Evolutionary conservation across 2,797 vertebrate genomes (phyloP).

Genomic region (Anguilla anguilla): DNA sequence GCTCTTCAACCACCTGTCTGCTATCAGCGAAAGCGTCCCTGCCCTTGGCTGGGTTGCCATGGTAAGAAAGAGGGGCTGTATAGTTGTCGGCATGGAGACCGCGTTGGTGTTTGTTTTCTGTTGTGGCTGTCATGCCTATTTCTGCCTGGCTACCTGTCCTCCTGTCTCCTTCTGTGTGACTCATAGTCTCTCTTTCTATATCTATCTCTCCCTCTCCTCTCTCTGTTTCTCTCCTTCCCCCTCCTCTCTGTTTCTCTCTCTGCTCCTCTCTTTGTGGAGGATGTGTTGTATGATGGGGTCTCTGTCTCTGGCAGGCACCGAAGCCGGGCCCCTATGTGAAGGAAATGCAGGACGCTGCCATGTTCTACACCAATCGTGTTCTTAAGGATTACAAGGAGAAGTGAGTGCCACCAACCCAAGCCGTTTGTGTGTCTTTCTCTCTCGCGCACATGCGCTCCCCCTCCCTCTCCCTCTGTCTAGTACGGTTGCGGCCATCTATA

Average conservation of each 20-base stretch:
- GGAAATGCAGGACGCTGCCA: slow-evolving; percentile 94
- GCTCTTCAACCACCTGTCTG: slow-evolving; percentile 91
- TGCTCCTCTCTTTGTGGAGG: background rate
- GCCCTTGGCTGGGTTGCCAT: slow-evolving; percentile 92
- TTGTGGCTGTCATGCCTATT: background rate
- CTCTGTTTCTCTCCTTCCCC: background rate
- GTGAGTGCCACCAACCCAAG: slow-evolving; percentile 55
- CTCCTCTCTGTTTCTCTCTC: background rate
- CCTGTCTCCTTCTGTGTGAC: background rate
- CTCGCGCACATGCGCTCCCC: background rate
- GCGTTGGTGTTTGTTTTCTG: background rate
- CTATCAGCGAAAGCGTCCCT: slow-evolving; percentile 91
- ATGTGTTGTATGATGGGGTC: background rate
- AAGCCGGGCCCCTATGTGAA: slow-evolving; percentile 92
- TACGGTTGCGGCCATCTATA: background rate
- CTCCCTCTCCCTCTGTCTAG: background rate
- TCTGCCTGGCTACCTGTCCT: background rate
- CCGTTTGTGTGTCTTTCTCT: background rate
- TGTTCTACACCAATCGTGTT: slow-evolving; percentile 96
- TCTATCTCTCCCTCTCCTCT: slow-evolving; percentile 32
- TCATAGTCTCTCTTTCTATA: background rate
- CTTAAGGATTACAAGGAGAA: slow-evolving; percentile 97
- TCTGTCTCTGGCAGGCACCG: slow-evolving; percentile 69
- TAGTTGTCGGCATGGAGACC: background rate
- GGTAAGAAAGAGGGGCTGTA: slow-evolving; percentile 70